A percentile compares a stretch with the other conserved stretches of the same genome.
phyloP scores from a whole-genome alignment of 2,888 invertebrate species.

The Tanypteryx hageni region DNA sequence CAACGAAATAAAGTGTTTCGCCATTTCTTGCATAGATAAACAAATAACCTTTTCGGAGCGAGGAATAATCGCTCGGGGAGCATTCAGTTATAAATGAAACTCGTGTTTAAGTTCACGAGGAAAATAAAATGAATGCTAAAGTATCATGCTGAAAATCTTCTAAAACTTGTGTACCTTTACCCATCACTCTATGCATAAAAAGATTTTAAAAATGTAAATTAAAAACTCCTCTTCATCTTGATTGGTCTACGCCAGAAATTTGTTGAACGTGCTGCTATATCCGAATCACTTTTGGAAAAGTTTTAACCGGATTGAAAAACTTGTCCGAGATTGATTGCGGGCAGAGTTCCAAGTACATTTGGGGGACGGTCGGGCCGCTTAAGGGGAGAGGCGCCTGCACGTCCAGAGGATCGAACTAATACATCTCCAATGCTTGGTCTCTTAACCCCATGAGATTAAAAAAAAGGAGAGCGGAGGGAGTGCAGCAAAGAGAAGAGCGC shows the following conservation, averaged over 20 bases:
- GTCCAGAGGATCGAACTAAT: background rate
- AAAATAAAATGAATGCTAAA: too few species aligned
- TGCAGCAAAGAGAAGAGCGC: background rate
- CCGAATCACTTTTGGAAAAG: background rate
- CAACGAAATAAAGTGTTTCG: too few species aligned
- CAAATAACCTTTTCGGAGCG: too few species aligned
- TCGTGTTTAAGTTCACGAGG: too few species aligned
- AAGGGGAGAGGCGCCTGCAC: background rate
- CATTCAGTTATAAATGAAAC: too few species aligned
- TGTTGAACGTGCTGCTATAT: background rate
- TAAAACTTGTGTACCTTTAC: background rate
- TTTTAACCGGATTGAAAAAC: constrained; percentile 19
- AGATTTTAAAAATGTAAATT: background rate
- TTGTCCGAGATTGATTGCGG: constrained; percentile 19
- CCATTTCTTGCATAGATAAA: too few species aligned
- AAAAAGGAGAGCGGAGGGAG: background rate
- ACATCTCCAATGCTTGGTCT: constrained; percentile 19
- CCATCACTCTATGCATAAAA: background rate
- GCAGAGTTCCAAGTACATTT: constrained; percentile 30
- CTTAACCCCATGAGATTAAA: background rate
- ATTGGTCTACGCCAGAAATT: background rate
- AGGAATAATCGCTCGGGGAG: too few species aligned
- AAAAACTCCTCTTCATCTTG: background rate
- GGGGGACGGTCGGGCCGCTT: background rate
- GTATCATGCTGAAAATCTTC: too few species aligned